Conservation (phyloP, 1,140 invertebrate species). For the Dendroctonus valens region DNA sequence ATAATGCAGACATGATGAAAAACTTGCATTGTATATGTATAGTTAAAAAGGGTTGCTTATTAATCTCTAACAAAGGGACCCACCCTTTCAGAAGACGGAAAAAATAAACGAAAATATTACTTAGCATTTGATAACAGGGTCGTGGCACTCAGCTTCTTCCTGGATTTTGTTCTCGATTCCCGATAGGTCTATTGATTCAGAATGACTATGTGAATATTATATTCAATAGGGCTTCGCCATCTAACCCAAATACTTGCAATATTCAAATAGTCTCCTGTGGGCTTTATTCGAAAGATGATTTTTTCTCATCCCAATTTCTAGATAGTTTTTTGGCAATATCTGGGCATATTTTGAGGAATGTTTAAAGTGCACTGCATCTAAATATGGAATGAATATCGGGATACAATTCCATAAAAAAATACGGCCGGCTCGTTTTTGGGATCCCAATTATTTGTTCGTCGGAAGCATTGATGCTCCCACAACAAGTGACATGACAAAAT, state of each 20-base stretch:
- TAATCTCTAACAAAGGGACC: constrained; percentile 42
- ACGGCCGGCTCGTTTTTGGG: no score
- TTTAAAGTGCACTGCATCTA: no score
- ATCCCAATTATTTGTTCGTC: no score
- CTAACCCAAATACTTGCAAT: constrained; percentile 19
- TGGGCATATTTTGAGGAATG: no score
- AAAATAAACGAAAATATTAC: constrained; percentile 40
- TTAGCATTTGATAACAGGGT: constrained; percentile 39
- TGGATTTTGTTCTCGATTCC: constrained; percentile 39
- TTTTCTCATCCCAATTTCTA: no score
- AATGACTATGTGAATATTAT: constrained; percentile 35
- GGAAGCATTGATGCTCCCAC: no score
- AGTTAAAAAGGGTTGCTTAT: constrained; percentile 44
- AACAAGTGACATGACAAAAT: no score
- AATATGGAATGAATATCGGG: no score
- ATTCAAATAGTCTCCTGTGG: constrained; percentile 9
- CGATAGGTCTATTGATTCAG: constrained; percentile 33
- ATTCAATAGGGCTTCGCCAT: constrained; percentile 11
- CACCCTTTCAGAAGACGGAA: constrained; percentile 36
- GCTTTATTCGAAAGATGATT: background rate
- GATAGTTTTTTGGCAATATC: no score
- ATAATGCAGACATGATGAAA: constrained; percentile 46
- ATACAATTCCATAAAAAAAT: no score
- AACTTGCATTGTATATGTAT: constrained; percentile 43
- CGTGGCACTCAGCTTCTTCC: constrained; percentile 38